These are phyloP conservation scores for Mus caroli DNA, from an alignment of 2,797 vertebrate genomes.

Conservation along the genomic window DNA sequence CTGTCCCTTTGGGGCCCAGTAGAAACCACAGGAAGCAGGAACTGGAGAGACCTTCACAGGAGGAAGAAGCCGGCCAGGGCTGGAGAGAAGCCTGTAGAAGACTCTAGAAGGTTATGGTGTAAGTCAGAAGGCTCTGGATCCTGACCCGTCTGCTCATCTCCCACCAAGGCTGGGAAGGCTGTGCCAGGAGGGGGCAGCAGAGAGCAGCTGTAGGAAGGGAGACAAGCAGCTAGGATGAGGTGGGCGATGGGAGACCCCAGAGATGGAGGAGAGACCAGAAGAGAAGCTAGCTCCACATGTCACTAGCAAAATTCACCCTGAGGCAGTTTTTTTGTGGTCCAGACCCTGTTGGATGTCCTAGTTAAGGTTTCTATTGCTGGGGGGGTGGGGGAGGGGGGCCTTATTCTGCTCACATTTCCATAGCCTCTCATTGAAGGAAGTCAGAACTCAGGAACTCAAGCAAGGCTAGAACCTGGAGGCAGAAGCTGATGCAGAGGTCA, in stretches of 20 bases:
- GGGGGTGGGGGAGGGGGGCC: no score
- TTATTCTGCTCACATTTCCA: neutral
- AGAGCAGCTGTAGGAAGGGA: neutral
- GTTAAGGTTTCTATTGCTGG: neutral
- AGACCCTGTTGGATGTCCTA: rapidly evolving
- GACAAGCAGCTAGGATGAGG: neutral
- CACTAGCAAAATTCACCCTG: neutral
- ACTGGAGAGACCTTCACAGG: neutral
- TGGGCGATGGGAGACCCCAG: rapidly evolving
- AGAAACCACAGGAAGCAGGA: neutral
- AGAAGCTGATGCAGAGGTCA: neutral
- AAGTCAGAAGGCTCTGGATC: neutral
- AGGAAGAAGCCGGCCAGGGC: neutral
- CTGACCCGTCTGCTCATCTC: neutral
- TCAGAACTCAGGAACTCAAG: neutral
- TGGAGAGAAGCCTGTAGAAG: neutral
- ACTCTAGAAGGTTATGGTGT: neutral
- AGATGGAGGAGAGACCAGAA: neutral
- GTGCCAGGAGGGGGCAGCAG: neutral
- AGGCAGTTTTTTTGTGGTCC: neutral
- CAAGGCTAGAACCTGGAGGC: neutral
- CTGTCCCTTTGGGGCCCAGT: neutral
- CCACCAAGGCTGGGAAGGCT: neutral
- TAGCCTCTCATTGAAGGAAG: neutral
- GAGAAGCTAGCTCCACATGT: neutral